Base-by-base conservation (phyloP, 2,113 vertebrate species). In the Chloroceryle aenea region DNA sequence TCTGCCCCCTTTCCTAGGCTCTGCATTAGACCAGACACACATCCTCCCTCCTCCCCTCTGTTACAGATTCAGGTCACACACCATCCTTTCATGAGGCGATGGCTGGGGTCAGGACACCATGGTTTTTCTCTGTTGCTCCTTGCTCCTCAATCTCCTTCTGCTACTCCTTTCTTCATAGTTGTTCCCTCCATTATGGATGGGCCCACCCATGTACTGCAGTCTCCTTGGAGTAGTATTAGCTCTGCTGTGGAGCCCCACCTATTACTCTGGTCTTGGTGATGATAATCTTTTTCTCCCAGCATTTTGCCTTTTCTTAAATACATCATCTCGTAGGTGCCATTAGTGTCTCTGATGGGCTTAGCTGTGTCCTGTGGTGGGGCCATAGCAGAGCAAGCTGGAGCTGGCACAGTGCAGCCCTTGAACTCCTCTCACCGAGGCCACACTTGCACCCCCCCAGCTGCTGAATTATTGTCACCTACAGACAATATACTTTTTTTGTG, bases 61-160 rank as follows among this genome's bases (percentile, higher is more conserved):
- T 8, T 7, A 30, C 42, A 22, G 10, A 12, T 0, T 0, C 4
- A 30, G 9, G 15, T 85, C 12, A 7, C n/a, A 6, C 29, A 64
- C 17, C 48, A 32, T 14, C 23, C 22, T 36, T 17, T 56, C 7
- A 4, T 12, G 74, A 56, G 55, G 47, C 1, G 1, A 36, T 32
- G 34, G 21, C 5, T 89, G 43, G 11, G 52, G 7, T 11, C 43
- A 43, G 21, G 9, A 4, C 7, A 58, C 17, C 36, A 38, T 8
- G 13, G 16, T 19, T 75, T 52, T 52, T 43, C 22, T 43, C 32
- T 68, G 17, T 23, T 1, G 0, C 19, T 64, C 59, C 17, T 23
- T 1, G 0, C 19, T 64, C 50, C 17, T 58, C 10, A 12, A 21
- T 67, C 12, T 48, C 56, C 34, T 50, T 50, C 12, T 47, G 34